phyloP scores from a whole-genome alignment of 2,888 invertebrate species.

The Cheilosia soror region DNA sequence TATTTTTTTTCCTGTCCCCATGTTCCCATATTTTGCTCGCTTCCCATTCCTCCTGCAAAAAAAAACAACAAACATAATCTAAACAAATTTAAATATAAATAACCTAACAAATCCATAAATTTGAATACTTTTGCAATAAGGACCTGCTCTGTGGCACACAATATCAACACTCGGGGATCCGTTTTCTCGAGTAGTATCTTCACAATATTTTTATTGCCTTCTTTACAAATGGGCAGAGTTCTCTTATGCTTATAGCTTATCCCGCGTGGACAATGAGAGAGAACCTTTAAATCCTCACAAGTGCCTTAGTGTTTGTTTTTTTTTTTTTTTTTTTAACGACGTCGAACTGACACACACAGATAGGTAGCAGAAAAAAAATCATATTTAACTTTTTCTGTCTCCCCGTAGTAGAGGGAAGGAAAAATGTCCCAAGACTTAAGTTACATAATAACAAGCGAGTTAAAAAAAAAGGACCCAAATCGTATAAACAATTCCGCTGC shows the following conservation, averaged over 20 bases:
- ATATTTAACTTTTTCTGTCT: conserved; percentile 57
- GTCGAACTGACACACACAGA: no score
- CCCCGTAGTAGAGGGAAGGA: conserved; percentile 10
- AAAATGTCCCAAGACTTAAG: conserved; percentile 57
- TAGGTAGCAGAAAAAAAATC: conserved; percentile 27
- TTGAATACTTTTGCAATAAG: conserved; percentile 49
- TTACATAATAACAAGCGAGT: conserved; percentile 66
- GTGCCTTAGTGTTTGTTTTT: conserved; percentile 36
- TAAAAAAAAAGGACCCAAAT: conserved; percentile 40
- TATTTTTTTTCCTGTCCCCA: conserved; percentile 1
- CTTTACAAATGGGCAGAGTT: conserved; percentile 31
- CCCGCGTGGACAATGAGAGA: conserved; percentile 53
- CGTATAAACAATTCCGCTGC: conserved; percentile 68
- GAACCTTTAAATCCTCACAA: conserved; percentile 60
- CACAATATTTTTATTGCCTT: conserved; percentile 69
- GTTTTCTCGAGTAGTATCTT: conserved; percentile 39
- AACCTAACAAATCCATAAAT: conserved; percentile 64
- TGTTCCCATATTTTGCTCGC: background rate
- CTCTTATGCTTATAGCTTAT: conserved; percentile 13
- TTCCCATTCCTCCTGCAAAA: conserved; percentile 7
- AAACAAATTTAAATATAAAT: conserved; percentile 69
- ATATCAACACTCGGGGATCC: conserved; percentile 44
- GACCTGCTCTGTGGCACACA: conserved; percentile 22
- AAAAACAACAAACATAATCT: conserved; percentile 64
- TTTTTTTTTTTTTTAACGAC: background rate